Evolutionary conservation across 1,140 invertebrate genomes (phyloP), one percentile per base, ranked within the genome.

Genomic region (Whitmania pigra): DNA sequence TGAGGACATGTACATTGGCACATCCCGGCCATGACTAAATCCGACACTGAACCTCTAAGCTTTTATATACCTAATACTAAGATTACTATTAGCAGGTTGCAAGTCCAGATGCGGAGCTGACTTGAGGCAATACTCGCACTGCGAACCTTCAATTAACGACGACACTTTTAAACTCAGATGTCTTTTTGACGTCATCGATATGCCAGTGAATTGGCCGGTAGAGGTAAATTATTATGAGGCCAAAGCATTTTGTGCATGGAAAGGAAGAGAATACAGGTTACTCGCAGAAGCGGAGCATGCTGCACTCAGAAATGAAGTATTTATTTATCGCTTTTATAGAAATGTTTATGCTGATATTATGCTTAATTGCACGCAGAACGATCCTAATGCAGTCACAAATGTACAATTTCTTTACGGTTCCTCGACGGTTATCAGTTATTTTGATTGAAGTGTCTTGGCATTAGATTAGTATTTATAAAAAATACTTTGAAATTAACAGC

Each of bases 171-270:
- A 79, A 72, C 78, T 80, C 54, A 76, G 81, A 18, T 77, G 77
- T 9, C 80, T 82, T 78, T 82, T 81, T 78, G 79, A 82, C 73
- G 75, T 77, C 17, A 69, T 83, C 25, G 78, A 77, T 7, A 76
- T 83, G 77, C 80, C 80, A 2, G 69, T 75, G 73, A 76, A 81
- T 69, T 82, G 81, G 80, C 81, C 81, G 18, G 81, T 79, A 0
- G 79, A 81, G 55, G 78, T 80, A 6, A 82, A 81, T 71, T 82
- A 82, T 73, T 80, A 81, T 71, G 81, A 82, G 74, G 81, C 81
- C 1, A 80, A 79, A 67, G 81, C 81, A 0, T 83, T 75, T 73
- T 82, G 80, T 75, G 68, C 70, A 5, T 83, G 81, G 81, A 81
- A 77, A 71, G 80, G 81, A 17, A 73, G 73, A 22, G 77, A 74